Conservation (phyloP, 2,888 invertebrate species). For the Eupithecia insigniata region DNA sequence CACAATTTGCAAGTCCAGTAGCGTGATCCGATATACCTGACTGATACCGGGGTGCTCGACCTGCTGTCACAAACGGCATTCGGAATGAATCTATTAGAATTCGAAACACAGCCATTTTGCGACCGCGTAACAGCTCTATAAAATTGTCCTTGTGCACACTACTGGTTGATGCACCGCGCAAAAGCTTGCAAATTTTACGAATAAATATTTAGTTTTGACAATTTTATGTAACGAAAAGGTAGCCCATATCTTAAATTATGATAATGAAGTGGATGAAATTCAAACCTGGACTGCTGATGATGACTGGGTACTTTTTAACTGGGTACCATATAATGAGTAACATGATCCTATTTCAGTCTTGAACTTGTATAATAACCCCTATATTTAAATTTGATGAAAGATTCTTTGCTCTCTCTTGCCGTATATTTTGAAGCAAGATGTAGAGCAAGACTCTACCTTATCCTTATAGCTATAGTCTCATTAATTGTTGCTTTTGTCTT, state of each 20-base stretch:
- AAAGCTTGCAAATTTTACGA: not conserved
- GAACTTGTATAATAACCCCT: not conserved
- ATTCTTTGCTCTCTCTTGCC: not conserved
- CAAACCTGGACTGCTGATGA: not conserved
- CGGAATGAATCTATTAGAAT: slow-evolving; percentile 75
- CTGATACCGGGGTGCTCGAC: slow-evolving; percentile 51
- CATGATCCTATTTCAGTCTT: not conserved
- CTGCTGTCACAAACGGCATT: slow-evolving; percentile 58
- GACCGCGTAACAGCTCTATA: slow-evolving; percentile 52
- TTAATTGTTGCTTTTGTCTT: not conserved
- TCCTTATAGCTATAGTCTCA: not conserved
- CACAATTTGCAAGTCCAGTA: slow-evolving; percentile 50
- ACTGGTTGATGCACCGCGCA: slow-evolving; percentile 1
- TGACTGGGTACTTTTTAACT: not conserved
- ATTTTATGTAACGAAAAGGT: not conserved
- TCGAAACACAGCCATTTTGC: slow-evolving; percentile 63
- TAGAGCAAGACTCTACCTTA: not conserved
- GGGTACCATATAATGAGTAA: not conserved
- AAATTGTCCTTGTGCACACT: slow-evolving; percentile 31
- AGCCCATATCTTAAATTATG: not conserved
- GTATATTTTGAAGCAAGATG: not conserved
- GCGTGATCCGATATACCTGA: slow-evolving; percentile 47
- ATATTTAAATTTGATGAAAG: not conserved
- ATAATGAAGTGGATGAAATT: not conserved
- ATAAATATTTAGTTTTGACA: not conserved